Evolutionary conservation across 2,888 invertebrate species (phyloP).

Genomic region (Tribolium freemani): DNA sequence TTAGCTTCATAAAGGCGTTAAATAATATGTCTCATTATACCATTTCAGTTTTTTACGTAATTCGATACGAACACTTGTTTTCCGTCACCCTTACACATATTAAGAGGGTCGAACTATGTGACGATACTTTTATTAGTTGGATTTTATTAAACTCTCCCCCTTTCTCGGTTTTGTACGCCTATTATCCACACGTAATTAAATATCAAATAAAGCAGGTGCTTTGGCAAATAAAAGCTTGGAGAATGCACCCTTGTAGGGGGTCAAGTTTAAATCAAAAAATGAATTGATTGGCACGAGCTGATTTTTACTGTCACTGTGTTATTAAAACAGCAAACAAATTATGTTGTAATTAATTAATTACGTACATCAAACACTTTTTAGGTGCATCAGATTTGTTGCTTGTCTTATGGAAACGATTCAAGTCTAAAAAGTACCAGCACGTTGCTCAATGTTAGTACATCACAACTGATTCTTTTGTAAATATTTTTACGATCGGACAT

Average conservation of each 20-base stretch:
- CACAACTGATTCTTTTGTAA: background rate
- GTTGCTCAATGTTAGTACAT: background rate
- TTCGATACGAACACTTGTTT: constrained; percentile 32
- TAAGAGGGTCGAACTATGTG: background rate
- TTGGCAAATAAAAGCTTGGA: constrained; percentile 25
- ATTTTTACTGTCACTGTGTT: background rate
- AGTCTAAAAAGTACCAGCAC: background rate
- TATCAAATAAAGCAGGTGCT: constrained; percentile 50
- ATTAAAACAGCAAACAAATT: background rate
- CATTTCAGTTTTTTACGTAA: constrained; percentile 14
- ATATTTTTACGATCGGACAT: background rate
- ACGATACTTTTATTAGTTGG: constrained; percentile 49
- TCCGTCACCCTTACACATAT: constrained; percentile 19
- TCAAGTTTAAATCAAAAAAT: background rate
- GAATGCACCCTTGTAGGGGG: constrained; percentile 7
- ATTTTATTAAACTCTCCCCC: constrained; percentile 52
- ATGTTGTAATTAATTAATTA: background rate
- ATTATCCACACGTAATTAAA: constrained; percentile 62
- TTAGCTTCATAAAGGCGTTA: constrained; percentile 25
- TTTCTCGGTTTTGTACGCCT: constrained; percentile 46
- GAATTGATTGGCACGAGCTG: background rate
- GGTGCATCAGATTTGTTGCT: background rate
- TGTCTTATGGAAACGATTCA: background rate
- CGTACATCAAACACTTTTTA: background rate
- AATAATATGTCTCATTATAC: constrained; percentile 8